Percentiles rank a stretch among this genome's conserved stretches.
These are phyloP conservation scores for Acropora tenuis DNA, from an alignment of 64 coral and sea anemone genomes.

Conservation along the genomic window DNA sequence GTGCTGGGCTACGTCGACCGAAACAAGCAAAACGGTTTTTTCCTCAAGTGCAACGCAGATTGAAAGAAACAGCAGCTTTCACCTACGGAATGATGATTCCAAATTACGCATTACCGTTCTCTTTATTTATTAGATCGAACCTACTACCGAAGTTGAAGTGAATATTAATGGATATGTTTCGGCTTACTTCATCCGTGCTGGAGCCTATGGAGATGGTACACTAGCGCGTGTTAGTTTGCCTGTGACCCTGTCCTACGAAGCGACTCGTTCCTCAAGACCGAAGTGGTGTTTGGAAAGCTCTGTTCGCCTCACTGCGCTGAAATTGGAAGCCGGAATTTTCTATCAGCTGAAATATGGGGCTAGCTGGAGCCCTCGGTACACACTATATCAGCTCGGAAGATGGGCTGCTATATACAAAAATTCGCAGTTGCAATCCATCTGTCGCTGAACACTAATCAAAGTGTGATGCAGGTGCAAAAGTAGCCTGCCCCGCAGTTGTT, in stretches of 20 bases:
- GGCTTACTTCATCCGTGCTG: neutral
- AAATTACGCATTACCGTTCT: no score
- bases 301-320: neutral
- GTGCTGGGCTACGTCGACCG: no score
- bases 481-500: no score
- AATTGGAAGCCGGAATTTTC: slow-evolving; percentile 25
- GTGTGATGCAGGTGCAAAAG: no score
- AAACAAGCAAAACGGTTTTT: no score
- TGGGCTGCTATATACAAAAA: neutral
- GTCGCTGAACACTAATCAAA: no score
- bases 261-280: neutral
- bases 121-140: neutral
- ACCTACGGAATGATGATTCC: no score
- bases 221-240: neutral
- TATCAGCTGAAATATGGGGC: neutral
- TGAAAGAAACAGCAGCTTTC: no score
- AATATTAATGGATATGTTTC: slow-evolving; percentile 12
- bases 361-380: neutral
- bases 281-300: neutral
- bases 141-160: neutral
- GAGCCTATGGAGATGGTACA: slow-evolving; percentile 26
- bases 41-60: no score
- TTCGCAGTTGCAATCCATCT: neutral
- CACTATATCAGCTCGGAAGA: neutral
- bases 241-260: slow-evolving; percentile 27